Evolutionary conservation across 2,797 vertebrate species (phyloP), one percentile per base, ranked within the genome.

Genomic region (Fistularia commersonii): DNA sequence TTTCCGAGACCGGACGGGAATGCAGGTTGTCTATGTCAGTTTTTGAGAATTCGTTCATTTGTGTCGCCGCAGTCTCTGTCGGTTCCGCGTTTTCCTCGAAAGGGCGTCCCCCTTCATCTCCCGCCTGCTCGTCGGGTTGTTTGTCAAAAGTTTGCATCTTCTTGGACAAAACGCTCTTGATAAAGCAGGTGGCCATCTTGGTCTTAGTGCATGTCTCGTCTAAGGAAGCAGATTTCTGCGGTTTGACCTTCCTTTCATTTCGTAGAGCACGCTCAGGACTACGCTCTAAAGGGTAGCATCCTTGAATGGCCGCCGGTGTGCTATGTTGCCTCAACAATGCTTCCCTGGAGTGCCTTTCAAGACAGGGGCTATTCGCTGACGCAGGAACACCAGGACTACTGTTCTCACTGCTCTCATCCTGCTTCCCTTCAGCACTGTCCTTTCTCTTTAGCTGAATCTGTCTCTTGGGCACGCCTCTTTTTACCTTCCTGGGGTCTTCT

Each of bases 401-500:
- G 42, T 83, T 81, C 14, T 88, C 92, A 56, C 90, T 92, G 66
- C 87, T 93, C 59, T 90, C 92, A 49, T 87, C 79, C 56, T 80
- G 81, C 36, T 74, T 86, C 9, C 74, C 61, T 11, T 93, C 92
- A 48, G 85, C 86, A 47, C 78, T 86, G 65, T 91, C 88, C 54
- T 85, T 90, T 54, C 90, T 92, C 60, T 94, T 94, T 41, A 98
- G 89, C 77, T 94, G 93, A 56, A 98, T 98, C 84, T 97, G 94
- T 59, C 95, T 91, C 74, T 98, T 98, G 35, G 95, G 96, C 36
- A 98, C 96, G 0, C 93, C 95, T 81, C 91, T 93, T 79, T 90
- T 90, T 66, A 86, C 84, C 58, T 69, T 91, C 42, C 81, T 91
- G 56, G 66, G 68, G 59, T 92, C 77, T 14, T 89, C 87, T 6